Evolutionary conservation across 2,797 vertebrate species (phyloP), one percentile per base, ranked within the genome.

Genomic region (Pristis pectinata): DNA sequence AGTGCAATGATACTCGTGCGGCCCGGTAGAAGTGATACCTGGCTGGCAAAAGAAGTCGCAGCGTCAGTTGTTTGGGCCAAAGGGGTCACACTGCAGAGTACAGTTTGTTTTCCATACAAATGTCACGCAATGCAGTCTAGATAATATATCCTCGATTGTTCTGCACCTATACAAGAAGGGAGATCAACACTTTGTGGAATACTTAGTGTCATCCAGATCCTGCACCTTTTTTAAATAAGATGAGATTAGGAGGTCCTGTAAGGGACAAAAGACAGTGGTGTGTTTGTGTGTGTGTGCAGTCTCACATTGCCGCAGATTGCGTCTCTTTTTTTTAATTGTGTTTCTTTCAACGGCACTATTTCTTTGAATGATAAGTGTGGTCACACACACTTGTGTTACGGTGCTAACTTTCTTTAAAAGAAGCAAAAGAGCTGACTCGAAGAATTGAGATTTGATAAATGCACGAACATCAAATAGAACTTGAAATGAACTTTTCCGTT

Each of bases 301-400:
- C 98, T 98, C 98, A 98, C 98, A 98, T 98, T 97, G 98, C 98
- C 98, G 98, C 98, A 98, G 98, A 98, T 98, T 98, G 98, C 98
- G 97, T 98, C 98, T 98, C 98, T 98, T 98, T 97, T 96, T 96
- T 96, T 95, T 97, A 98, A 98, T 97, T 97, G 98, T 96, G 96
- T 96, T 96, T 96, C 96, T 96, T 97, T 95, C 95, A 97, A 98
- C 98, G 98, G 98, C 98, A 98, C 98, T 98, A 98, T 98, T 98
- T 94, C 92, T 93, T 98, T 98, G 98, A 98, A 98, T 98, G 98
- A 98, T 97, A 98, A 98, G 97, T 98, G 97, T 98, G 98, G 98
- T 98, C 98, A 97, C 98, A 98, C 97, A 97, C 98, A 98, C 87
- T 96, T 96, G 96, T 98, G 98, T 98, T 97, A 98, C 98, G 98